These are phyloP conservation scores for Xiphias gladius DNA, from an alignment of 2,113 vertebrate species.

Conservation along the genomic window DNA sequence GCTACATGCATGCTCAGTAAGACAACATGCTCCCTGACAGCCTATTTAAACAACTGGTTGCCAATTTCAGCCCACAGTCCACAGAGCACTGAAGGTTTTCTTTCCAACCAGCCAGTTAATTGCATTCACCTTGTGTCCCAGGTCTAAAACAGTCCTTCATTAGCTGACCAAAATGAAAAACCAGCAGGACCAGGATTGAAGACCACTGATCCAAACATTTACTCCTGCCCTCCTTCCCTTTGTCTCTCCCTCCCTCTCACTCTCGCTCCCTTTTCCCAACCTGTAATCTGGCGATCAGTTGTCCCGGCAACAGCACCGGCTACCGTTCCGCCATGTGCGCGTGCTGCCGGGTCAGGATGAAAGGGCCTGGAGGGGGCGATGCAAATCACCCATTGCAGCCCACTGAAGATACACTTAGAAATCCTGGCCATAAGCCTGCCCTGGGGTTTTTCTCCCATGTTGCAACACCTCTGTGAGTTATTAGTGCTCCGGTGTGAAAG, in stretches of 20 bases:
- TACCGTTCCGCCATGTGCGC: slow-evolving; percentile 51
- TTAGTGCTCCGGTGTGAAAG: slow-evolving; percentile 27
- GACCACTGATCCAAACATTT: slow-evolving; percentile 45
- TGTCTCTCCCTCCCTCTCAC: not conserved
- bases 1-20: not conserved
- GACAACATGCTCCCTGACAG: slow-evolving; percentile 9
- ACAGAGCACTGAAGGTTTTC: slow-evolving; percentile 29
- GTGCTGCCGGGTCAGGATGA: slow-evolving; percentile 64
- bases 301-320: slow-evolving; percentile 73
- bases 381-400: slow-evolving; percentile 61
- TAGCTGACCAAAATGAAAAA: slow-evolving; percentile 47
- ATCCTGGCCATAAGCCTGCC: slow-evolving; percentile 56
- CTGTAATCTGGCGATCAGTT: slow-evolving; percentile 76
- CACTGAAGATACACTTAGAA: slow-evolving; percentile 49
- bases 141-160: slow-evolving; percentile 30
- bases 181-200: slow-evolving; percentile 38
- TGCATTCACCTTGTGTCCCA: slow-evolving; percentile 38
- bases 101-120: slow-evolving; percentile 38
- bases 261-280: slow-evolving; percentile 29
- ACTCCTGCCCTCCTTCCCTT: not conserved
- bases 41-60: slow-evolving; percentile 2
- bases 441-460: slow-evolving; percentile 42
- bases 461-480: slow-evolving; percentile 51
- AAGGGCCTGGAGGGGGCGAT: slow-evolving; percentile 68
- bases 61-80: slow-evolving; percentile 8